phyloP scores from a whole-genome alignment of 2,113 vertebrate genomes.

The Megaleporinus macrocephalus region DNA sequence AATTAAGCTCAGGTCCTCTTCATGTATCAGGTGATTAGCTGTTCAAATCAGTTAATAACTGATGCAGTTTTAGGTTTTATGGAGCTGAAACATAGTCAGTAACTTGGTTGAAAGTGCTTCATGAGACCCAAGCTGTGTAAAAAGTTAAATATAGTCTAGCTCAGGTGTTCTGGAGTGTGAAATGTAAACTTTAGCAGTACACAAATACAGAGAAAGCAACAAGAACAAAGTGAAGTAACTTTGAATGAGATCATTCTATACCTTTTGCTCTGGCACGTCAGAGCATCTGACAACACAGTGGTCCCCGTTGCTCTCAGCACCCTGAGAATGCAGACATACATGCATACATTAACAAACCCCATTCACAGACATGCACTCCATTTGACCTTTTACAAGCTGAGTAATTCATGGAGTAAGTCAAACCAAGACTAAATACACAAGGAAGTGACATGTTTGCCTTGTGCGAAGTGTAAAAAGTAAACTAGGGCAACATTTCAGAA shows the following conservation, averaged over 20 bases:
- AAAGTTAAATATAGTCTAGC: no score
- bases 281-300: fast-evolving
- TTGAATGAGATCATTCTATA: neutral
- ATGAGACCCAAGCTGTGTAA: no score
- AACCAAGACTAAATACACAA: neutral
- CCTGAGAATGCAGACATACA: conserved; percentile 47
- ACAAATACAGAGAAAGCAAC: neutral
- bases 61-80: no score
- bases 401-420: neutral
- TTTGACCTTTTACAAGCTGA: neutral
- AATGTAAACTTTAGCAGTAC: neutral
- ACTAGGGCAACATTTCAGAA: neutral
- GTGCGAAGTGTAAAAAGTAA: neutral
- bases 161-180: no score
- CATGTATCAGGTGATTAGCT: no score
- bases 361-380: conserved; percentile 6
- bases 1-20: no score
- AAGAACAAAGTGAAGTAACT: no score
- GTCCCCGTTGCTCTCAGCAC: neutral
- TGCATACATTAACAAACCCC: neutral
- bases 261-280: neutral
- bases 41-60: no score
- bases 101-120: no score
- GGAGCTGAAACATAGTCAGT: no score
- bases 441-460: neutral